These are phyloP conservation scores for Margaritifera margaritifera DNA, from an alignment of 2,888 invertebrate species.

Conservation along the genomic window DNA sequence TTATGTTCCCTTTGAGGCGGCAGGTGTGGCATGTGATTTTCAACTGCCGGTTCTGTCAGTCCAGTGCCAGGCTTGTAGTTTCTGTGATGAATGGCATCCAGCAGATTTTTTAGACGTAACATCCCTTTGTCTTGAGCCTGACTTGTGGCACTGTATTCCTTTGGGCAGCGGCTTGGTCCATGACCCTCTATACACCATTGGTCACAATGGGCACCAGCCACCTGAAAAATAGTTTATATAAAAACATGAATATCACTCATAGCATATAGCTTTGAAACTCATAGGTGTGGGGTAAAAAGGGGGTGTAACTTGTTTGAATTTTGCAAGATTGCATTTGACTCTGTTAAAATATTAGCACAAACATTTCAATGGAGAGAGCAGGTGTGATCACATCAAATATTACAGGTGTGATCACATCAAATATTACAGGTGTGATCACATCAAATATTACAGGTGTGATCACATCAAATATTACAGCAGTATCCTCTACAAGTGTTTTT, in stretches of 20 bases:
- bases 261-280: not conserved
- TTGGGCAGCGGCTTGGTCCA: slow-evolving; percentile 45
- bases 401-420: too few relatives aligned
- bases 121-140: slow-evolving; percentile 45
- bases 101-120: slow-evolving; percentile 41
- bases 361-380: too few relatives aligned
- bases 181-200: slow-evolving; percentile 56
- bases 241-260: not conserved
- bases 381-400: too few relatives aligned
- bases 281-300: too few relatives aligned
- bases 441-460: too few relatives aligned
- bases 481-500: too few relatives aligned
- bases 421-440: too few relatives aligned
- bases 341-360: too few relatives aligned
- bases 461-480: too few relatives aligned
- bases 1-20: slow-evolving; percentile 26
- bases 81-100: slow-evolving; percentile 47
- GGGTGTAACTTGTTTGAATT: too few relatives aligned
- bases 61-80: slow-evolving; percentile 46
- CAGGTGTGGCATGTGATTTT: slow-evolving; percentile 30
- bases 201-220: slow-evolving; percentile 46
- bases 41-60: slow-evolving; percentile 32
- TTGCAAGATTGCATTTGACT: too few relatives aligned
- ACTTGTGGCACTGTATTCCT: slow-evolving; percentile 47
- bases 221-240: slow-evolving; percentile 22